These are phyloP conservation scores for Sinosuthora webbiana DNA, from an alignment of 2,113 vertebrate species.

Conservation along the genomic window DNA sequence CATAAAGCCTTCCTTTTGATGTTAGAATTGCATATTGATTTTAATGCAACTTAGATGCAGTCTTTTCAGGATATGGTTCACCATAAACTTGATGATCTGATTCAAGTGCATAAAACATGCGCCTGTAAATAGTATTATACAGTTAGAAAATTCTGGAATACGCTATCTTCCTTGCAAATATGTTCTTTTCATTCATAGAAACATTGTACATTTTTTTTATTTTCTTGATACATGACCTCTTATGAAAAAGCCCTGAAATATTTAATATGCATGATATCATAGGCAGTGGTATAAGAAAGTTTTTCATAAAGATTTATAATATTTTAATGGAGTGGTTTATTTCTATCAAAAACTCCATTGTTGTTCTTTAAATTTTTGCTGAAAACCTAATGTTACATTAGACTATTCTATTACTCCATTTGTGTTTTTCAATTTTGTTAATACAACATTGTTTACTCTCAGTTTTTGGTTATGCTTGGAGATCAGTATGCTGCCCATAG, in stretches of 20 bases:
- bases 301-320: not conserved
- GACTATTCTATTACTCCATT: not conserved
- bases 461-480: not conserved
- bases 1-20: not conserved
- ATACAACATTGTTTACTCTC: not conserved
- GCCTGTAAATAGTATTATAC: not conserved
- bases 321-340: not conserved
- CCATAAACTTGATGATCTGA: not conserved
- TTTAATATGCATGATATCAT: not conserved
- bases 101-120: not conserved
- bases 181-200: not conserved
- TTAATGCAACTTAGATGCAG: not conserved
- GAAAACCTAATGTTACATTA: not conserved
- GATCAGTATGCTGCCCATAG: not conserved
- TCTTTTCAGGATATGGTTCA: constrained; percentile 2
- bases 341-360: not conserved
- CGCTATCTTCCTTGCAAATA: not conserved
- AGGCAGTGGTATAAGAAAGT: not conserved
- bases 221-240: not conserved
- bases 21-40: constrained; percentile 32
- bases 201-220: not conserved
- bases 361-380: not conserved
- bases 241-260: not conserved
- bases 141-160: not conserved
- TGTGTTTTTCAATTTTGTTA: not conserved